Percentiles rank a stretch among this genome's conserved stretches.
phyloP scores from a whole-genome alignment of 2,113 vertebrate genomes.

The Mesitornis unicolor region DNA sequence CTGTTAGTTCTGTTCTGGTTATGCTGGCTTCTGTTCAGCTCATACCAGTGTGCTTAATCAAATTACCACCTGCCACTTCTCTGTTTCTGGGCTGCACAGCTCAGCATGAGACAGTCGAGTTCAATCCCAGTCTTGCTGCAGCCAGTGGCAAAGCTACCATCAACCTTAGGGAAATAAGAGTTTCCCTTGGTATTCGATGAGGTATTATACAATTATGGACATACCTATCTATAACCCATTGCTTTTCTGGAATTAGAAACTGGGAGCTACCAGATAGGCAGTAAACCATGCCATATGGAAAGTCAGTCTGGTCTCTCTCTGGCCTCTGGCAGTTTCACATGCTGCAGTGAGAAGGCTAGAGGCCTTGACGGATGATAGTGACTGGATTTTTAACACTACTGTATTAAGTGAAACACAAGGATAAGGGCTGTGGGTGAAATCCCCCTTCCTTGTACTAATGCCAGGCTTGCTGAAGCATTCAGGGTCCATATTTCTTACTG shows the following conservation, averaged over 20 bases:
- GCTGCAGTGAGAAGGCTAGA: not conserved
- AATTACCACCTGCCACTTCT: not conserved
- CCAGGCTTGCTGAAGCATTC: not conserved
- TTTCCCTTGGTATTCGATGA: not conserved
- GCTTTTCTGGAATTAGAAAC: not conserved
- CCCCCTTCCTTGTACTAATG: not conserved
- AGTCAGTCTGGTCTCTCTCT: not conserved
- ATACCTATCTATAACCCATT: not conserved
- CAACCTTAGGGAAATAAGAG: not conserved
- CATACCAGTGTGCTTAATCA: not conserved
- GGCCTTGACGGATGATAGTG: not conserved
- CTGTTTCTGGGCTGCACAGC: not conserved
- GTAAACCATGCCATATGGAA: not conserved
- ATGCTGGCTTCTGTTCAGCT: not conserved
- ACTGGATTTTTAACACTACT: not conserved
- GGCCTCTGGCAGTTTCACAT: not conserved
- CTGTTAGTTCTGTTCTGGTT: not conserved
- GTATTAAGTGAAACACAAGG: not conserved
- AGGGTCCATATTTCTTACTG: not conserved
- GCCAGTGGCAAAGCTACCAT: not conserved
- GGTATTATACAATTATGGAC: not conserved
- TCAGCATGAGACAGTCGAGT: not conserved
- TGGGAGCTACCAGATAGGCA: not conserved
- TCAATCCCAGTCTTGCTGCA: not conserved
- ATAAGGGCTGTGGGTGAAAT: not conserved